Conservation (phyloP, 2,888 invertebrate genomes). For the Nebria salina region DNA sequence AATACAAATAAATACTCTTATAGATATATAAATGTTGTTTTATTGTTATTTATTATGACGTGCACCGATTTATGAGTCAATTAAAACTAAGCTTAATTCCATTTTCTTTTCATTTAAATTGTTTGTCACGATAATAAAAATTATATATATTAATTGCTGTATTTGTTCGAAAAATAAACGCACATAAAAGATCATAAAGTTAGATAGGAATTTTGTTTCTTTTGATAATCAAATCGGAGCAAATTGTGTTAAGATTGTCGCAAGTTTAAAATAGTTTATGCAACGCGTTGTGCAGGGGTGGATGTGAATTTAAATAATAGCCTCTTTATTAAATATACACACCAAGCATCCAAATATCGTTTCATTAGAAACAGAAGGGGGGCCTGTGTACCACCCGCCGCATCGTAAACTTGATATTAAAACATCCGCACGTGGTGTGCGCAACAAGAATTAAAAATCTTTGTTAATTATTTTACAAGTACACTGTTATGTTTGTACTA, state of each 20-base stretch:
- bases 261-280: neutral
- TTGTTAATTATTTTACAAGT: slow-evolving; percentile 43
- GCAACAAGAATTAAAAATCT: slow-evolving; percentile 33
- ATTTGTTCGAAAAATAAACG: too few species aligned
- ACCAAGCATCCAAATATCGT: slow-evolving; percentile 35
- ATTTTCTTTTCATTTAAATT: neutral
- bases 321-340: slow-evolving; percentile 37
- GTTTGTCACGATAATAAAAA: neutral
- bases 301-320: neutral
- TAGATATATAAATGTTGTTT: neutral
- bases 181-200: too few species aligned
- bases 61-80: neutral
- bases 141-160: too few species aligned
- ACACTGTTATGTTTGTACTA: slow-evolving; percentile 29
- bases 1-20: neutral
- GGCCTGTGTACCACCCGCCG: slow-evolving; percentile 18
- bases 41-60: slow-evolving; percentile 2
- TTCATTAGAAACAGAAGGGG: slow-evolving; percentile 45
- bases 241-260: neutral
- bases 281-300: neutral
- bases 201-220: too few species aligned
- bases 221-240: too few species aligned
- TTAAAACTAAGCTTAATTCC: neutral
- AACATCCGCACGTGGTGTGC: slow-evolving; percentile 18
- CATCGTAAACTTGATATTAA: slow-evolving; percentile 43